Conservation (phyloP, 2,797 vertebrate species). For the Hippocampus kuda region DNA sequence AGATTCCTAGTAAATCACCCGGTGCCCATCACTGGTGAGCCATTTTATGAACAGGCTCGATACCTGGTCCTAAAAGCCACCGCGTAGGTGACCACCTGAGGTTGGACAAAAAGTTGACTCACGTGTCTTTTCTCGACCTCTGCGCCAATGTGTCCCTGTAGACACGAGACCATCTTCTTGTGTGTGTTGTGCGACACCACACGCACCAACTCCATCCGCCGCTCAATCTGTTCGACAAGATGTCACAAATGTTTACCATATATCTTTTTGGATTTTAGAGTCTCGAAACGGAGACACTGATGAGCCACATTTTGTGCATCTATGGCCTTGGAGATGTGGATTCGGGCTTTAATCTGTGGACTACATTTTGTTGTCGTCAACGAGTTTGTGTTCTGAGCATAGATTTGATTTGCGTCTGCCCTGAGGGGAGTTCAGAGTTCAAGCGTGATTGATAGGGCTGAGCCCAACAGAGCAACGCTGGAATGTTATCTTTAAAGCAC, state of each 20-base stretch:
- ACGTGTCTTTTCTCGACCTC: constrained; percentile 90
- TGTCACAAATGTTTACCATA: not conserved
- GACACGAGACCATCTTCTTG: constrained; percentile 81
- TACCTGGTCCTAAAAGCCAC: too few species aligned
- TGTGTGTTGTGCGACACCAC: constrained; percentile 89
- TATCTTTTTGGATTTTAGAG: too few species aligned
- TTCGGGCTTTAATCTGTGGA: too few species aligned
- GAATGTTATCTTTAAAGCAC: constrained; percentile 54
- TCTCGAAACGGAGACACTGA: too few species aligned
- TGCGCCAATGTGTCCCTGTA: constrained; percentile 88
- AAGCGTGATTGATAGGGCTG: constrained; percentile 41
- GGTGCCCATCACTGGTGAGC: not conserved
- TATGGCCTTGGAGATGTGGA: too few species aligned
- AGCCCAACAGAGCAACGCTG: constrained; percentile 29
- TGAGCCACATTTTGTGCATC: too few species aligned
- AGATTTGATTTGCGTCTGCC: constrained; percentile 29
- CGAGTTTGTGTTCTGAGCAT: constrained; percentile 13
- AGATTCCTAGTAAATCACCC: not conserved
- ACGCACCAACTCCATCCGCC: constrained; percentile 88
- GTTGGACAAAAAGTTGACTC: constrained; percentile 46
- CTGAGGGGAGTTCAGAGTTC: constrained; percentile 41
- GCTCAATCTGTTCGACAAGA: constrained; percentile 75
- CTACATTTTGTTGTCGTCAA: constrained; percentile 5
- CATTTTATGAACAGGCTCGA: too few species aligned
- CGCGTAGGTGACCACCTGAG: not conserved